Conservation (phyloP, 2,797 vertebrate species). For the Peromyscus attwateri region DNA sequence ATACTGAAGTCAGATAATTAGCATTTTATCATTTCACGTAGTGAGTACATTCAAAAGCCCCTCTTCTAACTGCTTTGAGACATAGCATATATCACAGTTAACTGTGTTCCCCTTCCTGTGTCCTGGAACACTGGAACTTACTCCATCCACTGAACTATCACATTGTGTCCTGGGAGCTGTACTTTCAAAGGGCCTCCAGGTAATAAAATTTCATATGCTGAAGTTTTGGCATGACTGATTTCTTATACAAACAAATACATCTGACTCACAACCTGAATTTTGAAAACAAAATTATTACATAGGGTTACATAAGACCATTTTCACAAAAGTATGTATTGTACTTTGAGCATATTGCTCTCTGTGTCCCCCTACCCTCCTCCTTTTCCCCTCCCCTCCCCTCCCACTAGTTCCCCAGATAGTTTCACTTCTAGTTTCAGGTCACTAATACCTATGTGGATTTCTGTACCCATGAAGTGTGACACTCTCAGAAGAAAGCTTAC, state of each 20-base stretch:
- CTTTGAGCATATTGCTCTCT: neutral
- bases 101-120: neutral
- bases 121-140: neutral
- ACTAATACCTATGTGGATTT: neutral
- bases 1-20: neutral
- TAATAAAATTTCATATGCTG: neutral
- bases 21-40: too few relatives aligned
- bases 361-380: neutral
- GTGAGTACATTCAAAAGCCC: too few relatives aligned
- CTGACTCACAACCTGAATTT: neutral
- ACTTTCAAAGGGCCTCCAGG: neutral
- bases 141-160: too few relatives aligned
- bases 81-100: accelerated
- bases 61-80: neutral
- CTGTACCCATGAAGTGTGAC: neutral
- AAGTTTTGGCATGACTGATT: neutral
- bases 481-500: neutral
- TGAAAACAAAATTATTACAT: neutral
- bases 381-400: too few relatives aligned
- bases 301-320: neutral
- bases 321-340: neutral
- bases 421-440: neutral
- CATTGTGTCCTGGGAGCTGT: neutral
- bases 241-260: neutral
- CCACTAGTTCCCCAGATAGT: neutral